Base-by-base conservation (phyloP, 2,888 invertebrate species). In the Chydorus sphaericus region DNA sequence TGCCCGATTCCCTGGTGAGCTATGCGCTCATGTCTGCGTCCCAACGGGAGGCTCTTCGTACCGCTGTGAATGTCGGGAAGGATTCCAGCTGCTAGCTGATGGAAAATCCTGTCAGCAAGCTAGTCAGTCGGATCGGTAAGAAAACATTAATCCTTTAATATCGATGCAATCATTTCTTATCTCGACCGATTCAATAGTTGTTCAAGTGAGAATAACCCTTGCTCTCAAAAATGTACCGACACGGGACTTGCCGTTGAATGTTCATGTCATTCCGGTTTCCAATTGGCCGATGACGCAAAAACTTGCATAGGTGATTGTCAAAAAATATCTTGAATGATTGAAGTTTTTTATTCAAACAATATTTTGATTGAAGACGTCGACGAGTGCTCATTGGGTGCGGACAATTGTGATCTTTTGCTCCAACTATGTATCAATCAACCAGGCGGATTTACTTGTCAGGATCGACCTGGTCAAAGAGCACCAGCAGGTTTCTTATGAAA, bases 21-120 rank as follows among this genome's bases (percentile, higher is more conserved):
- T 84, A 14, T 89, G 88, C 67, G 82, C 83, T 0, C 86, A 88
- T 62, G 78, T 82, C 62, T 89, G 88, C 65, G 77, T 85, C 26
- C 82, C 86, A 2, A 75, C 80, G 0, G 80, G 77, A 0, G 81
- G 81, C 1, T 84, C 85, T 0, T 84, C 85, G 0, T 85, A 79
- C 65, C 74, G 70, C 59, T 85, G 86, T 64, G 76, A 77, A 61
- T 86, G 86, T 65, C 76, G 78, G 53, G 74, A 79, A 56, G 85
- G 83, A 0, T 84, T 74, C 62, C 75, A 73, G 63, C 71, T 85
- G 3, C 78, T 79, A 77, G 71, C 79, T 26, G 87, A 87, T 66
- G 78, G 78, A 1, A 77, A 77, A 62, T 82, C 84, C 10, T 86
- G 85, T 63, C 76, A 74, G 62, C 72, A 72, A 67, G 66, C 53